Base-by-base conservation (phyloP, 2,888 invertebrate species). In the Yponomeuta cagnagella region DNA sequence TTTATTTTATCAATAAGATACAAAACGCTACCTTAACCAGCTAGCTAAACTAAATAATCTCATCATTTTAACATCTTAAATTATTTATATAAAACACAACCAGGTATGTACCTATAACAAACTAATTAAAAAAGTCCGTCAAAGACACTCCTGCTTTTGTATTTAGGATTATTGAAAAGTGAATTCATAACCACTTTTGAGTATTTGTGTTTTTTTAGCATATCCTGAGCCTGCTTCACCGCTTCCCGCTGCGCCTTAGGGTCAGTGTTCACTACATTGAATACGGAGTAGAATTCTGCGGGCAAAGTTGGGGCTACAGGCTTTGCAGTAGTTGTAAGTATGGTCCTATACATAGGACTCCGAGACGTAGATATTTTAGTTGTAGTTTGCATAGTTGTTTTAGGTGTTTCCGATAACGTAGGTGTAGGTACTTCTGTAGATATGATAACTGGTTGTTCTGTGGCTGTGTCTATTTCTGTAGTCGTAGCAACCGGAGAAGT, bases 101-200 rank as follows among this genome's bases (percentile, higher is more conserved):
- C 5, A 37, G 5, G 37, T 43, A 43, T 8, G 5, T 43, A 48
- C 10, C 2, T 68, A 48, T 68, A 15, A 68, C 67, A 43, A 43
- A 43, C 10, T 43, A 48, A 43, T 9, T 48, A 68, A 8, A 68
- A 68, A 2, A 68, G 6, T 12, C 30, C 65, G 31, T 52, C 31
- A 30, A 48, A 48, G 10, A 69, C 48, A 52, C 33, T 68, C 23
- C 23, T 37, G 12, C 52, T 69, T 31, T 69, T 69, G 31, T 10
- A 5, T 5, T 52, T 66, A 6, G 69, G 69, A 69, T 72, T 69
- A 69, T 72, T 70, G 58, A 71, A 69, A 43, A 70, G 31, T 58
- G 68, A 64, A 52, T 71, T 67, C 10, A 72, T 70, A 30, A 72
- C 12, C 5, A 68, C 67, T 70, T 71, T 15, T 1, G 71, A 65